A percentile compares a stretch with the other conserved stretches of the same genome.
phyloP scores from a whole-genome alignment of 1,140 invertebrate species.

The Hermatobates lingyangjiaoensis region DNA sequence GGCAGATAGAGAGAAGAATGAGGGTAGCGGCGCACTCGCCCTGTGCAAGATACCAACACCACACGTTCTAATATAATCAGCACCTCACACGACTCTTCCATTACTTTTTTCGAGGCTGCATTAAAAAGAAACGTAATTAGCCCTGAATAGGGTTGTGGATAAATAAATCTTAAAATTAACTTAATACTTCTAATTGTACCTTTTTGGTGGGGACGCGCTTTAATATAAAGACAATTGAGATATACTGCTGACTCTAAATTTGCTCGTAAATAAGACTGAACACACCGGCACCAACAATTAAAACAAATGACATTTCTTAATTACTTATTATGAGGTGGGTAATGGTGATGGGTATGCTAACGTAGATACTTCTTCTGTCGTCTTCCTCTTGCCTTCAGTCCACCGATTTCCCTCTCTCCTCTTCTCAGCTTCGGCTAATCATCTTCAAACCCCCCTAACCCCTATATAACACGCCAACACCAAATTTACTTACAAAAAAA shows the following conservation, averaged over 20 bases:
- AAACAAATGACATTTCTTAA: conserved; percentile 18
- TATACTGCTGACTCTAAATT: conserved; percentile 14
- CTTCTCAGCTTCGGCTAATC: too few species aligned
- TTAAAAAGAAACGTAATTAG: conserved; percentile 14
- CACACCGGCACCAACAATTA: conserved; percentile 15
- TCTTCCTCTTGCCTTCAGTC: too few species aligned
- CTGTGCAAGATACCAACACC: too few species aligned
- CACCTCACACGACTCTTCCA: conserved; percentile 14
- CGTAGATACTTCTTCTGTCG: too few species aligned
- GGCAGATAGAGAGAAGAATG: background rate
- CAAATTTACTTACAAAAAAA: too few species aligned
- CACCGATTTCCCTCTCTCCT: too few species aligned
- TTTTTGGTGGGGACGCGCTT: conserved; percentile 11
- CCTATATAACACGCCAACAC: too few species aligned
- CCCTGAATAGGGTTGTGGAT: conserved; percentile 10
- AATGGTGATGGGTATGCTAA: too few species aligned
- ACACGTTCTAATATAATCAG: conserved; percentile 14
- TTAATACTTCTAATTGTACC: conserved; percentile 16
- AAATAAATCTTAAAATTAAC: conserved; percentile 17
- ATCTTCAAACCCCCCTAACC: too few species aligned
- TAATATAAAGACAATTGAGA: conserved; percentile 15
- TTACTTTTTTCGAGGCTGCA: conserved; percentile 9
- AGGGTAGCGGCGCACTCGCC: too few species aligned
- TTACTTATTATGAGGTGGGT: conserved; percentile 16
- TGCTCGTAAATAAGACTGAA: conserved; percentile 11